phyloP scores from a whole-genome alignment of 2,888 invertebrate species.

The Ischnus inquisitorius region DNA sequence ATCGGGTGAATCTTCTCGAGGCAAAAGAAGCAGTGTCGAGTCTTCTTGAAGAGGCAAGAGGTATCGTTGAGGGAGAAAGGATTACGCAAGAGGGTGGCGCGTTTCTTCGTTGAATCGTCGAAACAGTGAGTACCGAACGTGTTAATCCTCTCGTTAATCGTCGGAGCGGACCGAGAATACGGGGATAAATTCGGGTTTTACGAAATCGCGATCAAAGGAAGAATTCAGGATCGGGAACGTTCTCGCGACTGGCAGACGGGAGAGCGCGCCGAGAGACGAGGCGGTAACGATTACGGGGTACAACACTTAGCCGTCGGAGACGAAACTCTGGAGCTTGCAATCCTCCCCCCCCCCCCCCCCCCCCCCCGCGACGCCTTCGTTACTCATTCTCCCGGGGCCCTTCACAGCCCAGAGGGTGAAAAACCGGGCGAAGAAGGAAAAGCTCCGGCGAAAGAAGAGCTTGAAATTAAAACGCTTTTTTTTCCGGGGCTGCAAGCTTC shows the following conservation, averaged over 20 bases:
- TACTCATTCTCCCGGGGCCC: slow-evolving; percentile 11
- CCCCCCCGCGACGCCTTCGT: slow-evolving; percentile 5
- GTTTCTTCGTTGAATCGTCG: background rate
- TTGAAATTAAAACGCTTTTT: slow-evolving; percentile 59
- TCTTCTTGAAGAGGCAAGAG: background rate
- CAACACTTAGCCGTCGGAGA: slow-evolving; percentile 30
- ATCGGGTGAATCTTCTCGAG: background rate
- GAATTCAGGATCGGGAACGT: slow-evolving; percentile 25
- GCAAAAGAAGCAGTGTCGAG: too few species aligned
- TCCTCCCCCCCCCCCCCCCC: too few species aligned
- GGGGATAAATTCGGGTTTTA: slow-evolving; percentile 7
- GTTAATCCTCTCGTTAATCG: background rate
- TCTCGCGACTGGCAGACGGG: slow-evolving; percentile 6
- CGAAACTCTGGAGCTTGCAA: slow-evolving; percentile 25
- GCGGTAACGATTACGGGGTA: slow-evolving; percentile 22
- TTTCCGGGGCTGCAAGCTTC: background rate
- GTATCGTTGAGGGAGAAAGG: background rate
- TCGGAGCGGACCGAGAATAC: background rate
- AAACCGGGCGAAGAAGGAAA: slow-evolving; percentile 41
- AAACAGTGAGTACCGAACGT: background rate
- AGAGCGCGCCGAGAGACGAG: slow-evolving; percentile 34
- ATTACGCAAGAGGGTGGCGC: background rate
- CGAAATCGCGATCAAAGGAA: slow-evolving; percentile 44
- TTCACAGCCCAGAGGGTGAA: slow-evolving; percentile 23
- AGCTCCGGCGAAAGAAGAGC: slow-evolving; percentile 45